Evolutionary conservation across 2,888 invertebrate genomes (phyloP).

Genomic region (Drosophila lutescens): DNA sequence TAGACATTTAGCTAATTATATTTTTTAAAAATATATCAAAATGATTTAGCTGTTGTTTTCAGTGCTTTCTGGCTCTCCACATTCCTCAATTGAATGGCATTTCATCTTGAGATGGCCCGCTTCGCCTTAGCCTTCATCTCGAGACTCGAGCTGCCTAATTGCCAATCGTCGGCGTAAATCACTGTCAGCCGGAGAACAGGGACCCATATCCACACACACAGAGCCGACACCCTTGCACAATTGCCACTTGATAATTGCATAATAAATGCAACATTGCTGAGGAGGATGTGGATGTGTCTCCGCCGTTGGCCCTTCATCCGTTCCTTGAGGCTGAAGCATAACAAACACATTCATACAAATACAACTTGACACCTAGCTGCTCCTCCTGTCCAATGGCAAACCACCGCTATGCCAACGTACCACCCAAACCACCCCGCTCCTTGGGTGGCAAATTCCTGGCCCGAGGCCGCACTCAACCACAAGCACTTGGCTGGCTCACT

Average conservation of each 20-base stretch:
- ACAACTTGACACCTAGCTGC: slow-evolving; percentile 63
- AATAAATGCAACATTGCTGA: slow-evolving; percentile 78
- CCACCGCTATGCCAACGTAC: slow-evolving; percentile 2
- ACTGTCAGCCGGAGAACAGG: slow-evolving; percentile 66
- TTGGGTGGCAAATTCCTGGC: slow-evolving; percentile 23
- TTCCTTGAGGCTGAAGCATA: slow-evolving; percentile 40
- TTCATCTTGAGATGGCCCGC: slow-evolving; percentile 60
- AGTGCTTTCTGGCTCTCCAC: slow-evolving; percentile 15
- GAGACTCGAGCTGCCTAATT: slow-evolving; percentile 61
- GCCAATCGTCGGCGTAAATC: slow-evolving; percentile 79
- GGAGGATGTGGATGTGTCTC: slow-evolving; percentile 37
- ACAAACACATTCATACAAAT: slow-evolving; percentile 68
- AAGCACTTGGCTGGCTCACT: slow-evolving; percentile 75
- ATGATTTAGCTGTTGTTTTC: not conserved
- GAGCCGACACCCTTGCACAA: slow-evolving; percentile 35
- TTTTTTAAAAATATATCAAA: no score
- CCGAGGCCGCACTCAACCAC: slow-evolving; percentile 58
- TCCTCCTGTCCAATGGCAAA: slow-evolving; percentile 19
- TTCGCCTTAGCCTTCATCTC: slow-evolving; percentile 18
- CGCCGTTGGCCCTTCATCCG: slow-evolving; percentile 33
- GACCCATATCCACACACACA: slow-evolving; percentile 13
- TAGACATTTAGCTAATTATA: no score
- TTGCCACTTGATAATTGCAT: slow-evolving; percentile 79
- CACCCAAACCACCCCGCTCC: not conserved
- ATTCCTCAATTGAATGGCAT: slow-evolving; percentile 51